Evolutionary conservation across 2,113 vertebrate genomes (phyloP).

Genomic region (Turnix velox): DNA sequence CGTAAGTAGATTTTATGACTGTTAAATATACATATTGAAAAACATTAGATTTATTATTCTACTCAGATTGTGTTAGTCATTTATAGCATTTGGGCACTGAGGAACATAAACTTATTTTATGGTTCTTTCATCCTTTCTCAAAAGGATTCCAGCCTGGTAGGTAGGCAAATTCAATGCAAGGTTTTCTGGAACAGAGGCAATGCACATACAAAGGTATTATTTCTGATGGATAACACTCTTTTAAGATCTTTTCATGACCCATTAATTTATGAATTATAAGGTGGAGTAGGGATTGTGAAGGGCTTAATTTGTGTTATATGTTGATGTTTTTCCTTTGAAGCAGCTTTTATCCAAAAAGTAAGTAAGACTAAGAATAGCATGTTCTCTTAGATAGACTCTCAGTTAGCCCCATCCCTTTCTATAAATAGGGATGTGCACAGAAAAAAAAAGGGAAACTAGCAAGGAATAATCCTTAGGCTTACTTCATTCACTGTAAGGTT

Average conservation of each 20-base stretch:
- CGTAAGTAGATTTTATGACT: conserved; percentile 28
- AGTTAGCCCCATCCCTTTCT: not conserved
- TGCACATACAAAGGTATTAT: not conserved
- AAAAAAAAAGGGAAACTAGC: not conserved
- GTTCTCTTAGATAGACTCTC: not conserved
- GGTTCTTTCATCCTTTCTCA: conserved; percentile 8
- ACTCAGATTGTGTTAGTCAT: conserved; percentile 19
- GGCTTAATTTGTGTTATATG: conserved; percentile 20
- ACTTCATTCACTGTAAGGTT: not conserved
- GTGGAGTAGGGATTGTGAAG: not conserved
- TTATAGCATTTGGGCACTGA: conserved; percentile 8
- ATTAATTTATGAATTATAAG: conserved; percentile 45
- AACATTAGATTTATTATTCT: conserved; percentile 45
- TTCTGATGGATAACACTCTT: conserved; percentile 19
- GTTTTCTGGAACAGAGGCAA: not conserved
- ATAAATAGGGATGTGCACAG: not conserved
- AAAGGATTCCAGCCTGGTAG: not conserved
- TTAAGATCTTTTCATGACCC: conserved; percentile 39
- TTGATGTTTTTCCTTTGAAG: conserved; percentile 12
- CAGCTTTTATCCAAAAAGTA: conserved; percentile 23
- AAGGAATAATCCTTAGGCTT: not conserved
- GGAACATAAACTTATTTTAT: conserved; percentile 33
- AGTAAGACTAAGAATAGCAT: conserved; percentile 6
- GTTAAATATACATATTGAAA: conserved; percentile 31
- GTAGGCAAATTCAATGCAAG: not conserved